A percentile compares a stretch with the other conserved stretches of the same genome.
Conservation (phyloP, 2,888 invertebrate genomes). For the Atrina japonica region DNA sequence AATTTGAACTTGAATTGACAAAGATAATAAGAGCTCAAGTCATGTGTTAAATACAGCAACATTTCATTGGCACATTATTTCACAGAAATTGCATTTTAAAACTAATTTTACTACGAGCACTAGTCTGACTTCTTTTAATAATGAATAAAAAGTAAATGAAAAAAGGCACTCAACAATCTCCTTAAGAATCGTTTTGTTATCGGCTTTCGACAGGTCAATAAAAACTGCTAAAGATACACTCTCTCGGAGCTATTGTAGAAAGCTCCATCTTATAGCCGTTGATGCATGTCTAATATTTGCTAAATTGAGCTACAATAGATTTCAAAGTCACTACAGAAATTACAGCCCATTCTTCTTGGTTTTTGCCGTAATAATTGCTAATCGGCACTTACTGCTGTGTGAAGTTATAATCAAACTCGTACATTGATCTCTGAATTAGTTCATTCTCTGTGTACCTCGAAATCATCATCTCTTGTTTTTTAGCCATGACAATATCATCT, state of each 20-base stretch:
- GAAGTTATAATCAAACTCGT: slow-evolving; percentile 27
- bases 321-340: slow-evolving; percentile 21
- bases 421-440: slow-evolving; percentile 24
- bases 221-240: not conserved
- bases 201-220: slow-evolving; percentile 10
- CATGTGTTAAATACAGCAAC: too few relatives aligned
- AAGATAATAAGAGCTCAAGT: too few relatives aligned
- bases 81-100: too few relatives aligned
- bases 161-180: not conserved
- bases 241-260: too few relatives aligned
- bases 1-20: too few relatives aligned
- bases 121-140: too few relatives aligned
- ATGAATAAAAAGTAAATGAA: too few relatives aligned
- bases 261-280: too few relatives aligned
- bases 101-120: too few relatives aligned
- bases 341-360: slow-evolving; percentile 25
- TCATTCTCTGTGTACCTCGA: not conserved
- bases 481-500: not conserved
- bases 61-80: too few relatives aligned
- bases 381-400: slow-evolving; percentile 14
- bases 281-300: slow-evolving; percentile 25
- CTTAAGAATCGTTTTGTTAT: not conserved
- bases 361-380: slow-evolving; percentile 15
- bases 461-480: not conserved
- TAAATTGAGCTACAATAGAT: slow-evolving; percentile 33